phyloP scores from a whole-genome alignment of 1,140 invertebrate species.

The Eriocheir sinensis region DNA sequence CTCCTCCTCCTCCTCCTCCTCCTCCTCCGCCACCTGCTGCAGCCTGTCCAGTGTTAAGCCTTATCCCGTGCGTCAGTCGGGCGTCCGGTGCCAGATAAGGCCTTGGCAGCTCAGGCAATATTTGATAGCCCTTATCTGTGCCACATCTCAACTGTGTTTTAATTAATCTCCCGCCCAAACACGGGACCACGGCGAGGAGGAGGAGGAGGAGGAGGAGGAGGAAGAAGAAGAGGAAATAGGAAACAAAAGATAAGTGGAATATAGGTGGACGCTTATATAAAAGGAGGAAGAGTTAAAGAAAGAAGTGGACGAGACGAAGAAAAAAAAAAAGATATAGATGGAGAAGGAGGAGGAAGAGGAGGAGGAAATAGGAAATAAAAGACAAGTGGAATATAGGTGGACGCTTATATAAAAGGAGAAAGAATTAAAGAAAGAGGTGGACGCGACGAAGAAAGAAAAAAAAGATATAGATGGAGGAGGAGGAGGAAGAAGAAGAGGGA shows the following conservation, averaged over 20 bases:
- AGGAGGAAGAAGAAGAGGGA: background rate
- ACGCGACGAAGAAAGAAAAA: background rate
- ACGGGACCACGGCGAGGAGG: background rate
- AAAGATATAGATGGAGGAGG: background rate
- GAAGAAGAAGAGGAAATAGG: background rate
- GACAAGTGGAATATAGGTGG: no score
- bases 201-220: background rate
- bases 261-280: no score
- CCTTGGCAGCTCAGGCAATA: constrained; percentile 21
- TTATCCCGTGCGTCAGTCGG: constrained; percentile 12
- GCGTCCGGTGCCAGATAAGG: constrained; percentile 12
- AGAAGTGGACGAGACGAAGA: no score
- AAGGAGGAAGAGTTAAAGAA: no score
- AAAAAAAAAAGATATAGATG: background rate
- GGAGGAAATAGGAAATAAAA: no score
- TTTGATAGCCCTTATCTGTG: constrained; percentile 30
- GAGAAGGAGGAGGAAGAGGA: background rate
- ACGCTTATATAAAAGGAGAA: no score
- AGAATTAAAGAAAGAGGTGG: no score
- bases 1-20: background rate
- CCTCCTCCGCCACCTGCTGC: no score
- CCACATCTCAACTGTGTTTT: background rate
- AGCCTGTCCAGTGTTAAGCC: constrained; percentile 12
- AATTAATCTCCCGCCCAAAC: constrained; percentile 33
- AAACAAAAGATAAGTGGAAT: no score